Conservation (phyloP, 1,140 invertebrate genomes). For the Pseudomyrmex pallidus region DNA sequence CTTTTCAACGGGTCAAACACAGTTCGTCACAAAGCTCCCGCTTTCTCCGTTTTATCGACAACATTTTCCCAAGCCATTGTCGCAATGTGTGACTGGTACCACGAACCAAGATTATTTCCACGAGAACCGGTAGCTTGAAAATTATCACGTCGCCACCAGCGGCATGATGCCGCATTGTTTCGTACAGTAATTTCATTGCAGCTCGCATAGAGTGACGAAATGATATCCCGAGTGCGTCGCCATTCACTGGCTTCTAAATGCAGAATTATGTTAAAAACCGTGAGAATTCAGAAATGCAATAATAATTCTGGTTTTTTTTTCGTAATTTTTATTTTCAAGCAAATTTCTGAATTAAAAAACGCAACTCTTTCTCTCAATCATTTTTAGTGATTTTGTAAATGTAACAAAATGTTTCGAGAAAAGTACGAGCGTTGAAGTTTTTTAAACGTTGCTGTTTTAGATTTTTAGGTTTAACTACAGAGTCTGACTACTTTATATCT, state of each 20-base stretch:
- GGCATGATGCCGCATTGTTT: neutral
- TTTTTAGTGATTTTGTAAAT: neutral
- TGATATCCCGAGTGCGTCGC: neutral
- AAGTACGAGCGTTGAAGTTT: no score
- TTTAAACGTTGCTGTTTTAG: no score
- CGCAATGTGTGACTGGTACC: neutral
- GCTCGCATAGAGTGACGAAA: neutral
- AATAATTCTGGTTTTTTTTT: neutral
- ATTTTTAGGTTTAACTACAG: no score
- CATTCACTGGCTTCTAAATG: neutral
- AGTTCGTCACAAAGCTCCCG: neutral
- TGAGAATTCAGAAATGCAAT: neutral
- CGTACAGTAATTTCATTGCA: neutral
- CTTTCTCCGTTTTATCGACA: neutral
- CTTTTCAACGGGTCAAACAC: slow-evolving; percentile 35
- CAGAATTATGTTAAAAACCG: neutral
- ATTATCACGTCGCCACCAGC: slow-evolving; percentile 16
- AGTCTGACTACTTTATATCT: no score
- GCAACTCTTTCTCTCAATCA: neutral
- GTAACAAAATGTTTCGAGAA: neutral
- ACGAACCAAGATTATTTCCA: neutral
- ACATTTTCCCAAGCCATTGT: slow-evolving; percentile 10
- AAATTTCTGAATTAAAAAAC: no score
- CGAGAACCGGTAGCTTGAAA: neutral
- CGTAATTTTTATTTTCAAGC: no score